Base-by-base conservation (phyloP, 2,797 vertebrate genomes). In the Acanthurus tractus region DNA sequence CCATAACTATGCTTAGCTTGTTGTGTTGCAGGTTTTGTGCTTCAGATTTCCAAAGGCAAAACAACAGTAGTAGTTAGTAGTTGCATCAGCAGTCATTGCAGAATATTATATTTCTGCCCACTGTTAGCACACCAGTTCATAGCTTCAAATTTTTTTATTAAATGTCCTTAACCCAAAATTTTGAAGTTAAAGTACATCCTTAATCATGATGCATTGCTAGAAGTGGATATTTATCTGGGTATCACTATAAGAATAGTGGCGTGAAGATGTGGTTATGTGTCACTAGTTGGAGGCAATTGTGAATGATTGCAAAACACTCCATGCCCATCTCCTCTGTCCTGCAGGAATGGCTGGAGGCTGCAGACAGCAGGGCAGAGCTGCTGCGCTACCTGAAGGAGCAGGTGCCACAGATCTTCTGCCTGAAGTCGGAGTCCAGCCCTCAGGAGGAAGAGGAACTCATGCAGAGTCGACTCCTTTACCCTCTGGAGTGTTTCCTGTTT, bases 401-500 rank as follows among this genome's bases (percentile, higher is more conserved):
- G 72, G 97, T 99, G 74, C 97, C 97, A 17, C 94, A 91, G 84
- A 97, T 98, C 92, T 99, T 97, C 89, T 95, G 92, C 72, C 83
- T 91, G 78, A 96, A 94, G 81, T 93, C 93, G 59, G 96, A 97
- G 88, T 89, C 93, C 86, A 96, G 94, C 76, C 89, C 94, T 74
- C 95, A 95, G 85, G 96, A 96, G 76, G 96, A 98, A 88, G 97
- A 98, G 54, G 94, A 96, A 92, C 91, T 90, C 82, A 93, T 93
- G 36, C 96, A 96, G 74, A 90, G 76, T 12, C 86, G 83, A 48
- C 90, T 99, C 87, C 90, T 99, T 36, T 90, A 95, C 29, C 97
- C 97, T 5, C 63, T 99, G 79, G 98, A 99, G 90, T 97, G 95
- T 86, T 97, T 96, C 61, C 93, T 99, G 82, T 98, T 98, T 85